Evolutionary conservation across 2,797 vertebrate species (phyloP).

Genomic region (Phalloptychus januarius): DNA sequence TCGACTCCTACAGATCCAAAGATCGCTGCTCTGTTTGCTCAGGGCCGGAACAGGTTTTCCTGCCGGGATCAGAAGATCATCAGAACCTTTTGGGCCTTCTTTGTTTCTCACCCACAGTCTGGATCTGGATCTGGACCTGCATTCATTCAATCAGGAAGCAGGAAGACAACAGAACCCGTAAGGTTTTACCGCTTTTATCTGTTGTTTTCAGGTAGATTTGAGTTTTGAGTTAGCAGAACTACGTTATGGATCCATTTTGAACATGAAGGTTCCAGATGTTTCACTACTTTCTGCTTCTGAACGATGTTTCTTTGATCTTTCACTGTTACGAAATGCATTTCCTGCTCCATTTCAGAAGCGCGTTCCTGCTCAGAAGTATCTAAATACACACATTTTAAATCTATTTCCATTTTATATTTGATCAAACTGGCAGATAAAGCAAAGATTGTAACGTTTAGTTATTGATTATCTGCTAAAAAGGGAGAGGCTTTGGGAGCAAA

Average conservation of each 20-base stretch:
- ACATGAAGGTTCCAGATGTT: background rate
- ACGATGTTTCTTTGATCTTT: background rate
- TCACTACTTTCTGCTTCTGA: background rate
- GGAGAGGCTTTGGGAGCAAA: conserved; percentile 47
- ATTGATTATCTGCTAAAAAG: conserved; percentile 32
- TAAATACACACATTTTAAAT: background rate
- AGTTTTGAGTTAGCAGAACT: background rate
- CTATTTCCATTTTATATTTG: background rate
- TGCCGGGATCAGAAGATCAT: conserved; percentile 34
- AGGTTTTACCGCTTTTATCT: conserved; percentile 10
- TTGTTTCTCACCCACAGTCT: conserved; percentile 23
- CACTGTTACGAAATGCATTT: background rate
- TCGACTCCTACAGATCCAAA: conserved; percentile 74
- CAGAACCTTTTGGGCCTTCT: conserved; percentile 19
- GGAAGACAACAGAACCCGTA: conserved; percentile 1
- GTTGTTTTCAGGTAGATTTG: conserved; percentile 61
- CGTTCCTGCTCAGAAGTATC: background rate
- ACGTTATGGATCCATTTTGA: background rate
- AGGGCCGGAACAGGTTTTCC: conserved; percentile 43
- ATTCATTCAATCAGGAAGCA: conserved; percentile 25
- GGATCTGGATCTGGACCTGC: background rate
- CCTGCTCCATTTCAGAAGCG: background rate
- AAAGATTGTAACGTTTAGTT: background rate
- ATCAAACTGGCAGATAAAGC: background rate
- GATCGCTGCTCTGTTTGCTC: conserved; percentile 73